A percentile compares a stretch with the other conserved stretches of the same genome.
phyloP scores from a whole-genome alignment of 2,113 vertebrate genomes.

The Mus spicilegus region DNA sequence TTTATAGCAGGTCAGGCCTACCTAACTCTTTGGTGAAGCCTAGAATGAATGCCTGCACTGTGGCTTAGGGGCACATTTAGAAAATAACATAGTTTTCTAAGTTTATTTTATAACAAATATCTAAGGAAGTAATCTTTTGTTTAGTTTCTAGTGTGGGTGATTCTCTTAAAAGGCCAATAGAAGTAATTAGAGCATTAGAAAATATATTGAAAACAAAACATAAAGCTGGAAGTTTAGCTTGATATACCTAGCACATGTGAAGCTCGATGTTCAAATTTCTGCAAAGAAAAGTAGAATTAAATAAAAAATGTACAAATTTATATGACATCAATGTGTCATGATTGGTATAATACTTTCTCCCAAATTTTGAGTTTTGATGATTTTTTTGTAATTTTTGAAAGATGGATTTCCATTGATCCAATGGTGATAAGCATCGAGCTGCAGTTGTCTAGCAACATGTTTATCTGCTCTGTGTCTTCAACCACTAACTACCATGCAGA shows the following conservation, averaged over 20 bases:
- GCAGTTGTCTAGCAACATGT: not conserved
- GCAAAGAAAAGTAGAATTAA: not conserved
- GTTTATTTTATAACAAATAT: not conserved
- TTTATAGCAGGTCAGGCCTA: too few relatives aligned
- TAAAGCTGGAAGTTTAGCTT: not conserved
- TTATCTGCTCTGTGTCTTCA: not conserved
- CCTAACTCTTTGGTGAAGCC: too few relatives aligned
- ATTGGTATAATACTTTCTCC: not conserved
- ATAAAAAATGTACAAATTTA: not conserved
- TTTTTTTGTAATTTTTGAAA: slow-evolving; percentile 11
- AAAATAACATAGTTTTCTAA: slow-evolving; percentile 26
- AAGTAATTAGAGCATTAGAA: not conserved
- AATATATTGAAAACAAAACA: slow-evolving; percentile 6
- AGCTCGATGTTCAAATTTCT: not conserved
- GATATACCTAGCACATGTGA: not conserved
- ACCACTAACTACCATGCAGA: not conserved
- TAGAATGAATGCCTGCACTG: too few relatives aligned
- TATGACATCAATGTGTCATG: not conserved
- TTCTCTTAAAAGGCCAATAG: not conserved
- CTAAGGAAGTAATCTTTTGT: not conserved
- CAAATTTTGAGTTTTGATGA: slow-evolving; percentile 22
- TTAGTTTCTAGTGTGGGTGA: slow-evolving; percentile 7
- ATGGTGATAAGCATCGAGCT: not conserved
- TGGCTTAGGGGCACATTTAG: not conserved
- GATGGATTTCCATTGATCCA: not conserved